Percentiles rank a stretch among this genome's conserved stretches.
These are phyloP conservation scores for Selene dorsalis DNA, from an alignment of 2,797 vertebrate species.

Conservation along the genomic window DNA sequence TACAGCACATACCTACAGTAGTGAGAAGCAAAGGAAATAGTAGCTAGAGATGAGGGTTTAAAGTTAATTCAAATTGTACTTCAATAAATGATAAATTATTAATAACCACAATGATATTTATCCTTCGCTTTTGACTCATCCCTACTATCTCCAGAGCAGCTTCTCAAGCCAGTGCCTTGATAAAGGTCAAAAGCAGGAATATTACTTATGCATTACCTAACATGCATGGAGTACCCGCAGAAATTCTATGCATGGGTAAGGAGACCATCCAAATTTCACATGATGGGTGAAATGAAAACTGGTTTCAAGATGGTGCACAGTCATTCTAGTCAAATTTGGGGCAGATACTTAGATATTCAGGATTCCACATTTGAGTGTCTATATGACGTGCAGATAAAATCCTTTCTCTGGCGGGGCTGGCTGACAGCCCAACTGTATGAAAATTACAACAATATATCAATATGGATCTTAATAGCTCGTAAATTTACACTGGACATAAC, in stretches of 20 bases:
- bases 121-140: background rate
- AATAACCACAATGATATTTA: background rate
- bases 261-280: background rate
- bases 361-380: background rate
- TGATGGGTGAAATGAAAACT: background rate
- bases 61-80: background rate
- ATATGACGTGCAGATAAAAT: constrained; percentile 24
- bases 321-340: constrained; percentile 4
- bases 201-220: background rate
- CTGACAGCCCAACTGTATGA: constrained; percentile 4
- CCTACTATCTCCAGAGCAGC: background rate
- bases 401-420: constrained; percentile 16
- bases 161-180: constrained; percentile 6
- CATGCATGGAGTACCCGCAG: background rate
- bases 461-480: constrained; percentile 15
- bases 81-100: background rate
- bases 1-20: background rate
- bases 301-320: background rate
- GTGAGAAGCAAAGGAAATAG: background rate
- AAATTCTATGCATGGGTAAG: background rate
- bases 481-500: constrained; percentile 20
- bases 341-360: background rate
- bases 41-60: background rate
- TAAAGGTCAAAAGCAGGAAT: constrained; percentile 7
- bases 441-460: constrained; percentile 21